Conservation (phyloP, 2,797 vertebrate genomes). For the Sphenodon punctatus region DNA sequence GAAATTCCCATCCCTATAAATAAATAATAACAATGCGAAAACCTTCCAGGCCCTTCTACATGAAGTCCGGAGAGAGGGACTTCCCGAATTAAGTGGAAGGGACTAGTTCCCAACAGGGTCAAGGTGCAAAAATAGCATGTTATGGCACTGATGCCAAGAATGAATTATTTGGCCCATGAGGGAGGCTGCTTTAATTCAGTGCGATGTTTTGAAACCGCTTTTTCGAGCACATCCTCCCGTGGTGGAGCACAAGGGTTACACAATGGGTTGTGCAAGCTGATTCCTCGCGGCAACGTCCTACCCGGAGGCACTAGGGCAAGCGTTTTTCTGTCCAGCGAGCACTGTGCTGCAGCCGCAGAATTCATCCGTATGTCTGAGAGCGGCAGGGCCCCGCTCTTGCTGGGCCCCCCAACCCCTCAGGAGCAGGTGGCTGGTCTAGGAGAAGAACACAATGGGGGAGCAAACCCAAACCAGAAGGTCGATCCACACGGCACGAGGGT, state of each 20-base stretch:
- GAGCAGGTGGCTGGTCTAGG: background rate
- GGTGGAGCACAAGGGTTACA: rapidly evolving
- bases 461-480: background rate
- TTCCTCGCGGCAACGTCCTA: rapidly evolving
- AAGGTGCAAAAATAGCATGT: too few species aligned
- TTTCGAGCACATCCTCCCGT: constrained; percentile 12
- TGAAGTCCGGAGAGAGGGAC: too few species aligned
- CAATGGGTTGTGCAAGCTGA: background rate
- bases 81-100: too few species aligned
- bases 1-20: too few species aligned
- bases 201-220: background rate
- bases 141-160: background rate
- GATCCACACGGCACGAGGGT: background rate
- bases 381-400: background rate
- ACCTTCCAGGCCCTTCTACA: too few species aligned
- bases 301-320: background rate
- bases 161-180: background rate
- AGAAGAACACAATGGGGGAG: background rate
- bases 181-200: background rate
- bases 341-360: background rate
- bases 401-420: background rate
- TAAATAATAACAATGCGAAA: too few species aligned
- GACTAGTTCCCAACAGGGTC: too few species aligned
- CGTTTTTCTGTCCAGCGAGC: background rate
- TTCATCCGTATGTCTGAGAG: background rate